Evolutionary conservation across 2,797 vertebrate species (phyloP), one percentile per base, ranked within the genome.

Genomic region (Pseudocheirus occidentalis): DNA sequence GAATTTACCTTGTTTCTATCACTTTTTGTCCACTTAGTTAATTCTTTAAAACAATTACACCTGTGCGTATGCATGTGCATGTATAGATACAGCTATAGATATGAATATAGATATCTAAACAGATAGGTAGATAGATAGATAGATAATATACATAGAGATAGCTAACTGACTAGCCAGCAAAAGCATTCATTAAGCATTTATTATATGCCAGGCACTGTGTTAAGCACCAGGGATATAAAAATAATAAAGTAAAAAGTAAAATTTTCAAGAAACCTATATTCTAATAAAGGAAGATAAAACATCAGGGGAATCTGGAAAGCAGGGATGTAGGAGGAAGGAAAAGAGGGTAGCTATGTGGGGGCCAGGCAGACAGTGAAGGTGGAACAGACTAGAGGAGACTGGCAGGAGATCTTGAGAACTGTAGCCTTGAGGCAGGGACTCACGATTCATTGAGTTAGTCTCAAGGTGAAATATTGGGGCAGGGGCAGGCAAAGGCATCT

Each of bases 1-100:
- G 18, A 95, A 92, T 2, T 57, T 81, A 55, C 29, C 57, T 93
- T 95, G 90, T 62, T 90, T 59, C 96, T 53, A 92, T 27, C 87
- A 40, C 50, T 94, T 95, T 94, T 24, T 94, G 6, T 29, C 94
- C 28, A 93, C 53, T 0, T n/a, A 92, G 14, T 93, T 10, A 94
- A 24, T 73, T 55, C 13, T 92, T 28, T 46, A 94, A 34, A 16
- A 18, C 12, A 4, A 95, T 40, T 73, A 62, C 13, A 34, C 27
- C 3, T 34, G 13, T 34, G 14, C 34, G 11, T 34, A 28, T 31
- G 58, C 58, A 13, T 10, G 2, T 40, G 28, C 16, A 73, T 40
- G n/a, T 40, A 73, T 40, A 18, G 66, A 21, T 73, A 40, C 21
- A 18, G 5, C 28, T 58, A 58, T 29, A 58, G 27, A 29, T 10